A percentile compares a stretch with the other conserved stretches of the same genome.
Evolutionary conservation across 92 coral and sea anemone genomes (phyloP).

Genomic region (Parazoanthus darwini): DNA sequence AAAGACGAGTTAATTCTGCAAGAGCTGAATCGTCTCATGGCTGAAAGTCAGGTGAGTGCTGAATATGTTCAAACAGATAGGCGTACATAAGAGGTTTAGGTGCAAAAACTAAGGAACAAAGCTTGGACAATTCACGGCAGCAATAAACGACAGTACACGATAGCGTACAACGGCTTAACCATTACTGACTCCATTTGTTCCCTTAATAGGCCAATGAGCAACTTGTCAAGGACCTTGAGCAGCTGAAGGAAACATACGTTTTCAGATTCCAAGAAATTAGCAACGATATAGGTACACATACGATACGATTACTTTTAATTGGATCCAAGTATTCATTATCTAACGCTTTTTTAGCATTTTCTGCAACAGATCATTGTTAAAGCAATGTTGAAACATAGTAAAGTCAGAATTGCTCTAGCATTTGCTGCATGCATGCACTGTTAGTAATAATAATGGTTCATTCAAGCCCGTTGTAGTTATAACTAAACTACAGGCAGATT

Average conservation of each 20-base stretch:
- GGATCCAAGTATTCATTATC: not conserved
- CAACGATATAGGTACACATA: conserved; percentile 66
- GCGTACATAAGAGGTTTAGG: not conserved
- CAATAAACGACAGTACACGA: no score
- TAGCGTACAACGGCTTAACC: not conserved
- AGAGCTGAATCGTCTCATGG: conserved; percentile 50
- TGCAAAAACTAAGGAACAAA: not conserved
- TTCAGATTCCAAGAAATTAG: conserved; percentile 84
- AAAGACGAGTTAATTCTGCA: conserved; percentile 23
- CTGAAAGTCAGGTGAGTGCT: conserved; percentile 68
- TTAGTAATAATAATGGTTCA: no score
- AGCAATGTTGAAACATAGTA: no score
- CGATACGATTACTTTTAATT: not conserved
- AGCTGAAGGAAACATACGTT: conserved; percentile 84
- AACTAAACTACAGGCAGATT: no score
- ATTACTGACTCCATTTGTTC: not conserved
- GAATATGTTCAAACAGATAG: no score
- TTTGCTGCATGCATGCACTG: no score
- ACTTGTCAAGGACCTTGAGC: conserved; percentile 81
- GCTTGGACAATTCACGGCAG: not conserved
- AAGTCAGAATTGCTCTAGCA: no score
- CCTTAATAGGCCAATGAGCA: conserved; percentile 68
- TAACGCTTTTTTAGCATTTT: no score
- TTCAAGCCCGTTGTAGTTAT: no score
- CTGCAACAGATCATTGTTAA: no score